Evolutionary conservation across 2,797 vertebrate genomes (phyloP).

Genomic region (Poeciliopsis infans): DNA sequence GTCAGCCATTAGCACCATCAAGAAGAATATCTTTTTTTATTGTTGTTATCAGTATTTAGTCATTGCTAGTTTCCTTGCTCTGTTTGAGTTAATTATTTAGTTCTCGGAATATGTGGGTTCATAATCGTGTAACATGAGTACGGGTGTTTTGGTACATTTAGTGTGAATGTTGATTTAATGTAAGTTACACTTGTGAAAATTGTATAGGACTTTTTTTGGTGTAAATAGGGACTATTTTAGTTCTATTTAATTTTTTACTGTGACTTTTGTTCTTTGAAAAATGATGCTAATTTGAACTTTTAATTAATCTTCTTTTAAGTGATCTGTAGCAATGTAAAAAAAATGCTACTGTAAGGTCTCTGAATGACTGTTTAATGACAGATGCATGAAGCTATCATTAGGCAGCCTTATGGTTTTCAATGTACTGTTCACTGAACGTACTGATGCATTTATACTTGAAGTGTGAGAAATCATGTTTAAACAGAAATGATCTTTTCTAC

Average conservation of each 20-base stretch:
- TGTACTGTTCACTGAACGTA: conserved; percentile 6
- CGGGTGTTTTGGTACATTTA: background rate
- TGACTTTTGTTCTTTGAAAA: background rate
- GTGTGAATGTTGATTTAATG: background rate
- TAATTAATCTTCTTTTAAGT: background rate
- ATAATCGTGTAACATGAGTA: background rate
- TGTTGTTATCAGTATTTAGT: too few species aligned
- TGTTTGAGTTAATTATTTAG: too few species aligned
- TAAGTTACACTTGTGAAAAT: background rate
- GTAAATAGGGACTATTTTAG: conserved; percentile 3
- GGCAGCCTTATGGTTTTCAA: background rate
- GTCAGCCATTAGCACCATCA: background rate
- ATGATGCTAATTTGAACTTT: background rate
- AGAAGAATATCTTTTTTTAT: background rate
- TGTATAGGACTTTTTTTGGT: background rate
- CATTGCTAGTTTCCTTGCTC: background rate
- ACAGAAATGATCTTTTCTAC: conserved; percentile 16
- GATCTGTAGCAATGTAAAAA: conserved; percentile 1
- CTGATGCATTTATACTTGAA: conserved; percentile 10
- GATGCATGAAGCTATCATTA: background rate
- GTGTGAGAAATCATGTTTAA: conserved; percentile 17
- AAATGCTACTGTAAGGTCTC: conserved; percentile 31
- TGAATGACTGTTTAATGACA: background rate
- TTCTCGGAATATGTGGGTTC: background rate
- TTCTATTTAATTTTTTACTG: background rate